These are phyloP conservation scores for Hestina assimilis DNA, from an alignment of 1,140 invertebrate genomes.

Conservation along the genomic window DNA sequence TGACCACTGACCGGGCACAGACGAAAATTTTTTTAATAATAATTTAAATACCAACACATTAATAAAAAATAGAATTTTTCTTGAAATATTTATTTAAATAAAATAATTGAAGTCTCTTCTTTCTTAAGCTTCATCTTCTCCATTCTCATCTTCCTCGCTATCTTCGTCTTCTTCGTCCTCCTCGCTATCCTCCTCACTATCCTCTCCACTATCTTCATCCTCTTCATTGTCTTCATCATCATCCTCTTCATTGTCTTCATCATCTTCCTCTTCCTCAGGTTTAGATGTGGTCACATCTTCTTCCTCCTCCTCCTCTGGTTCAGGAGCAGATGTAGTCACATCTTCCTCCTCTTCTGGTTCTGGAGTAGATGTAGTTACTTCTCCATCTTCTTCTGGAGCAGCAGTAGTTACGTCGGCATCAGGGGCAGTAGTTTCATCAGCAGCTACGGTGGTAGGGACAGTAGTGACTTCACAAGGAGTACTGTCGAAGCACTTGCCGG, in stretches of 20 bases:
- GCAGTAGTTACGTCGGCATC: neutral
- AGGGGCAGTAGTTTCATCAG: neutral
- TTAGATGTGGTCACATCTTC: neutral
- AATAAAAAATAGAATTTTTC: no score
- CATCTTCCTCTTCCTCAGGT: neutral
- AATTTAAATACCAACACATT: no score
- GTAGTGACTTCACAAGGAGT: conserved; percentile 7
- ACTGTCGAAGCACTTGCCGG: conserved; percentile 62
- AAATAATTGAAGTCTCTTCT: no score
- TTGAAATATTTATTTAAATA: no score
- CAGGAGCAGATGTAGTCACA: no score
- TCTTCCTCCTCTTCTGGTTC: conserved; percentile 4
- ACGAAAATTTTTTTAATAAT: no score
- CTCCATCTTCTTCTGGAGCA: conserved; percentile 15
- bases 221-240: neutral
- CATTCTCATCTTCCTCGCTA: neutral
- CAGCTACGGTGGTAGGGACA: neutral
- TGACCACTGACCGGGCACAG: no score
- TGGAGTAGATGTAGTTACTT: conserved; percentile 3
- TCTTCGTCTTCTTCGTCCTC: neutral
- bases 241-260: neutral
- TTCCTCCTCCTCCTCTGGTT: neutral
- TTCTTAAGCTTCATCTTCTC: neutral
- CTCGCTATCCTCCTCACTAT: neutral
- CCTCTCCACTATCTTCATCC: neutral